Evolutionary conservation across 1,140 invertebrate genomes (phyloP), one percentile per base, ranked within the genome.

Genomic region (Harlomillsia oculata): DNA sequence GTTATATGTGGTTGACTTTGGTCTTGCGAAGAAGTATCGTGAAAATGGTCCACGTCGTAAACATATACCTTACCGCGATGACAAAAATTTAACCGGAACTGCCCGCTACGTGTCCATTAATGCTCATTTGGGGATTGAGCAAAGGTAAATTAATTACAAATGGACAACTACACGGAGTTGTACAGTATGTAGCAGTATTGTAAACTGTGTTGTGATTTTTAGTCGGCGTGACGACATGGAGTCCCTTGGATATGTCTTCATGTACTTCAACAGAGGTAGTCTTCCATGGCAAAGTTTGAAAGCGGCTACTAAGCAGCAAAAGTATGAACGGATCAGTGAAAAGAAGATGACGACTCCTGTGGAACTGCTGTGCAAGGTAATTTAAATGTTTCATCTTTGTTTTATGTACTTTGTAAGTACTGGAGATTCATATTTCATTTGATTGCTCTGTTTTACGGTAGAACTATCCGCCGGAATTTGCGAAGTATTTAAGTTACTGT

Each of bases 331-430:
- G 74, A 96, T 96, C 69, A 93, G 88, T 73, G 92, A 96, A 74
- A 94, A 95, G 75, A 96, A 96, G 76, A 95, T 96, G 90, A 90
- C 90, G 25, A 95, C 91, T 13, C 87, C 91, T 32, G 86, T 95
- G 56, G 91, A 95, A 78, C 82, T 88, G 64, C 77, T 96, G 53
- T 95, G 90, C 78, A 94, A 90, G 77, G 85, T 85, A 74, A 13
- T n/a, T n/a, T n/a, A n/a, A n/a, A n/a, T n/a, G n/a, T n/a, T n/a
- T n/a, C n/a, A n/a, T n/a, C n/a, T 11, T n/a, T n/a, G n/a, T n/a
- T n/a, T n/a, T n/a, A n/a, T n/a, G n/a, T n/a, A n/a, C n/a, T 13
- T 28, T 2, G 21, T n/a, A 14, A n/a, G 20, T 13, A 50, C 23
- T 26, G 67, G 68, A 69, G 55, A 67, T 67, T n/a, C n/a, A n/a